Evolutionary conservation across 2,888 invertebrate genomes (phyloP), one percentile per base, ranked within the genome.

Genomic region (Drosophila anomalipes): DNA sequence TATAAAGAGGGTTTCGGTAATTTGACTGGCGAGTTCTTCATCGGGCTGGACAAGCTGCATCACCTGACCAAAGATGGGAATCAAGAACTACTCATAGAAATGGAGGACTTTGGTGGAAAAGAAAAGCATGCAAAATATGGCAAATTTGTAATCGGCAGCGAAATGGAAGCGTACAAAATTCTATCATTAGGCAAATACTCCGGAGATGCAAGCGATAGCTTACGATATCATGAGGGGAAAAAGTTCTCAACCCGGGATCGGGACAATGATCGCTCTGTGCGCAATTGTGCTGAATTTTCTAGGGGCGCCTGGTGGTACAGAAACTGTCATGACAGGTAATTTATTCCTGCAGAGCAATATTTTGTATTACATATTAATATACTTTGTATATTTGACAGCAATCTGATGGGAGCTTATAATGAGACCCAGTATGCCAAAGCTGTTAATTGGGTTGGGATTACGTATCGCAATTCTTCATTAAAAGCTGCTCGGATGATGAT

Each of bases 31-130:
- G 74, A 77, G 39, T 82, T 73, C 41, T 82, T 82, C 33, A 68
- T 82, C 0, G 82, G 82, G 0, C 41, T 82, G 39, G 65, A 74
- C 9, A 77, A 77, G 16, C 28, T 86, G 7, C 52, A 86, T 35
- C 67, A 52, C n/a, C 65, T 82, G 41, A 68, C 82, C 2, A 30
- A 41, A 16, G 35, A 44, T 2, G 52, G 59, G 16, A 19, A 37
- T 37, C 37, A 37, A 37, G 37, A 37, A 37, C 19, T 37, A 22
- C 12, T 22, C 22, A 44, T 44, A 44, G 0, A 2, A 5, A 6
- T 44, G 44, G 22, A 22, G 22, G 3, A 44, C 5, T 22, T 12
- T 44, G 0, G 0, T 0, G 44, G 12, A 22, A 0, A 6, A 4
- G 3, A 0, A 22, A 44, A 0, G 12, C 0, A 22, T 22, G 44